Conservation (phyloP, 2,113 vertebrate species). For the Xenopus laevis region DNA sequence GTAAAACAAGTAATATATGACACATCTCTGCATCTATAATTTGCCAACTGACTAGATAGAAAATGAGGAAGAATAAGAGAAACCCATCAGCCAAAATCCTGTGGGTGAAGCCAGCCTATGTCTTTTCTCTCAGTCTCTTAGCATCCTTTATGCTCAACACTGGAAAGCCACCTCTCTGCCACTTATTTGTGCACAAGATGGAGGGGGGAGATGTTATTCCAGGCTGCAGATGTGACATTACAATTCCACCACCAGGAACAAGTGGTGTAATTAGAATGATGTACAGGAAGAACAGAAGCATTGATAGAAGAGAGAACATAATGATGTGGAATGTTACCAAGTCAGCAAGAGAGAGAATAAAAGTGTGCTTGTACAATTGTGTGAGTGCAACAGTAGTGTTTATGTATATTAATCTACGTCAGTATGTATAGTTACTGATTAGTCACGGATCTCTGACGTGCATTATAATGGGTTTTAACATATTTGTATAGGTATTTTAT, state of each 20-base stretch:
- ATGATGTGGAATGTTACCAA: not conserved
- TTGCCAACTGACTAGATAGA: no score
- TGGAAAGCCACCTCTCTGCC: conserved; percentile 1
- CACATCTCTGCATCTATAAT: no score
- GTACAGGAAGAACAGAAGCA: conserved; percentile 29
- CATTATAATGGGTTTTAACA: no score
- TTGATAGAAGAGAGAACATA: not conserved
- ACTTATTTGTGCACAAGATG: not conserved
- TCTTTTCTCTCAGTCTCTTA: conserved; percentile 6
- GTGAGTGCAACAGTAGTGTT: not conserved
- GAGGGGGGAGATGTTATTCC: not conserved
- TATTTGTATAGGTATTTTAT: no score
- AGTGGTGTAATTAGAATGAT: conserved; percentile 45
- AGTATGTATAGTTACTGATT: no score
- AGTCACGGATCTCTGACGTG: no score
- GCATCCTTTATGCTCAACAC: conserved; percentile 14
- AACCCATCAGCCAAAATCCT: not conserved
- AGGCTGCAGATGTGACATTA: conserved; percentile 56
- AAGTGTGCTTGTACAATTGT: conserved; percentile 4
- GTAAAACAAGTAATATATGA: no score
- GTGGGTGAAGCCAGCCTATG: conserved; percentile 18
- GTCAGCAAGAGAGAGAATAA: not conserved
- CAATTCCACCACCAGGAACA: conserved; percentile 48
- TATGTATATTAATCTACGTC: no score
- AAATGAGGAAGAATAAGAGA: not conserved